Conservation (phyloP, 2,113 vertebrate species). For the Ursus arctos region DNA sequence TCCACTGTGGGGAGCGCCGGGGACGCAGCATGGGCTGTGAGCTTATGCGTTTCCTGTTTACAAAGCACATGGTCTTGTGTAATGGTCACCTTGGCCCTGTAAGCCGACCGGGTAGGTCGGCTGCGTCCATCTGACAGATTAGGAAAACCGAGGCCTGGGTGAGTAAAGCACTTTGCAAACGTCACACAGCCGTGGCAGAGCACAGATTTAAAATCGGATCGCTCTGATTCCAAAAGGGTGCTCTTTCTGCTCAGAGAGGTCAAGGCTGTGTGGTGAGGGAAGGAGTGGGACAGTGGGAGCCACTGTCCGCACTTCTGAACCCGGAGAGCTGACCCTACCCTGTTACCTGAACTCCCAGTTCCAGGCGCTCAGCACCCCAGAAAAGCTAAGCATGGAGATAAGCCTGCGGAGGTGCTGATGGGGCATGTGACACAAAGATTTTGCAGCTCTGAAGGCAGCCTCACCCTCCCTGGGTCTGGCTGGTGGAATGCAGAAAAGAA, state of each 20-base stretch:
- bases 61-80: background rate
- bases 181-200: background rate
- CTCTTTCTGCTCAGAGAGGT: too few species aligned
- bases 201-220: background rate
- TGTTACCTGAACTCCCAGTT: background rate
- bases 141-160: background rate
- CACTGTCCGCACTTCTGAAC: background rate
- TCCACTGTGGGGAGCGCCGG: background rate
- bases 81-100: background rate
- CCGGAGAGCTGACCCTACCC: background rate
- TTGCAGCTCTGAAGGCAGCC: background rate
- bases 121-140: background rate
- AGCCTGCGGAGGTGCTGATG: background rate
- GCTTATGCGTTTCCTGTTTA: background rate
- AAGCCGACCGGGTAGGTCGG: background rate
- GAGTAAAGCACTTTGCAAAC: background rate
- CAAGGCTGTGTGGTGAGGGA: background rate
- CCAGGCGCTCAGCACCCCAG: background rate
- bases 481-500: background rate
- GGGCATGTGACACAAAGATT: background rate
- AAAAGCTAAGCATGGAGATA: background rate
- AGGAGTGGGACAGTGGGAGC: rapidly evolving
- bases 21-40: background rate
- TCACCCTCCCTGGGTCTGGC: background rate
- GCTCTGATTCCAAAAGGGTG: background rate